Evolutionary conservation across 2,888 invertebrate species (phyloP), one percentile per base, ranked within the genome.

Genomic region (Apotomis turbidana): DNA sequence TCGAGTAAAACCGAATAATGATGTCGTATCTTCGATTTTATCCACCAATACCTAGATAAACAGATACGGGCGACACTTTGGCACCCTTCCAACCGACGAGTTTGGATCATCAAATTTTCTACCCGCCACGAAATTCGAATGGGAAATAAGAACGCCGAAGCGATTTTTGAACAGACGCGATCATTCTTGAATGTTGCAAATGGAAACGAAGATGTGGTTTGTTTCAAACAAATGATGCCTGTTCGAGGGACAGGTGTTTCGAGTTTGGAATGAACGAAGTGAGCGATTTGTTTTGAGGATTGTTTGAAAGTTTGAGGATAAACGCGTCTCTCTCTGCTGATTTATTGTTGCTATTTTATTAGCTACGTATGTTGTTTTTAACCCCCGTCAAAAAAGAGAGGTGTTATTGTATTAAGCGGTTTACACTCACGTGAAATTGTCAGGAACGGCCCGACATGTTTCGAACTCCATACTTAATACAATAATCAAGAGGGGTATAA

Each of bases 51-150:
- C 68, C 52, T 62, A 68, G 61, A 68, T 63, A 72, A 72, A 72
- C 63, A 72, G 36, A 71, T 61, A 55, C 27, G 55, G 57, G 13
- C 57, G 62, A 71, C 71, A 66, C 63, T 72, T 72, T 72, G 72
- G 72, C 72, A 68, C 54, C 46, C 54, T 52, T 62, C 72, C 72
- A 72, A 55, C 62, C 71, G 51, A 12, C 61, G 68, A 36, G 62
- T 68, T n/a, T 44, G 58, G 68, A 68, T 72, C 68, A 72, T 68
- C 68, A 68, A 72, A 72, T 68, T 68, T 63, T 63, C 58, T 61
- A 46, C 27, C 12, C 49, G 4, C 52, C 2, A 54, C 52, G 41
- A 36, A 49, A 55, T 63, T 55, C 41, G 12, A 57, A 70, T 49
- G 8, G 13, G 54, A 59, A 27, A 63, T 72, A 68, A 54, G 68